phyloP scores from a whole-genome alignment of 2,888 invertebrate species.

The Diogma glabrata region DNA sequence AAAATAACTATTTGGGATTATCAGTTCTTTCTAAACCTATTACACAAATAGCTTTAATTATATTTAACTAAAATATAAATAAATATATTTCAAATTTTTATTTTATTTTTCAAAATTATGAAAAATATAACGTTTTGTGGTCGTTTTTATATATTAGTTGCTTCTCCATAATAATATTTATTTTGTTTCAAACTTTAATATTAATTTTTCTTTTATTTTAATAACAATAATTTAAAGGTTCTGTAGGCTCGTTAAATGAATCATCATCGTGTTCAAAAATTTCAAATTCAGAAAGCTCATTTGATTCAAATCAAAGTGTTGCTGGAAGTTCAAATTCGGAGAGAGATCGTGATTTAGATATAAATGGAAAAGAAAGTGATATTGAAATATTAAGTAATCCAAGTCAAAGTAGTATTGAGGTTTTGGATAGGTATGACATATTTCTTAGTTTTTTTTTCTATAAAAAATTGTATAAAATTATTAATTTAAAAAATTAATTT shows the following conservation, averaged over 20 bases:
- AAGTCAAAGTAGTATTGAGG: constrained; percentile 58
- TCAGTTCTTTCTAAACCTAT: too few relatives aligned
- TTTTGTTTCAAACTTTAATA: background rate
- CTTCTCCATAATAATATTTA: constrained; percentile 1
- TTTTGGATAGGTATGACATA: constrained; percentile 35
- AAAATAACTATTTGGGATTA: too few relatives aligned
- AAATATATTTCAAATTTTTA: constrained; percentile 6
- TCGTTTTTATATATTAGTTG: background rate
- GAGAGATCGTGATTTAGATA: constrained; percentile 26
- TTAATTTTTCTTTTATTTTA: background rate
- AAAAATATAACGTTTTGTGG: background rate
- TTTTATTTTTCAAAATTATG: background rate
- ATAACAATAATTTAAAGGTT: constrained; percentile 27
- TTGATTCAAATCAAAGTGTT: constrained; percentile 36
- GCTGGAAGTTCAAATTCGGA: constrained; percentile 35
- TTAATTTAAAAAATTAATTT: background rate
- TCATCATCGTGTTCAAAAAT: constrained; percentile 36
- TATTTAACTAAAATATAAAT: background rate
- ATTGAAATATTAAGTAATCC: constrained; percentile 59
- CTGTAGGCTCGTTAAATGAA: constrained; percentile 36
- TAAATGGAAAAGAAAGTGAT: constrained; percentile 48
- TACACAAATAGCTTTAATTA: too few relatives aligned
- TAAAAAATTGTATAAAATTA: background rate
- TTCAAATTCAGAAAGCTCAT: constrained; percentile 32
- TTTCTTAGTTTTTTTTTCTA: constrained; percentile 10